Percentiles rank a stretch among this genome's conserved stretches.
phyloP scores from a whole-genome alignment of 2,797 vertebrate species.

The Choloepus didactylus region DNA sequence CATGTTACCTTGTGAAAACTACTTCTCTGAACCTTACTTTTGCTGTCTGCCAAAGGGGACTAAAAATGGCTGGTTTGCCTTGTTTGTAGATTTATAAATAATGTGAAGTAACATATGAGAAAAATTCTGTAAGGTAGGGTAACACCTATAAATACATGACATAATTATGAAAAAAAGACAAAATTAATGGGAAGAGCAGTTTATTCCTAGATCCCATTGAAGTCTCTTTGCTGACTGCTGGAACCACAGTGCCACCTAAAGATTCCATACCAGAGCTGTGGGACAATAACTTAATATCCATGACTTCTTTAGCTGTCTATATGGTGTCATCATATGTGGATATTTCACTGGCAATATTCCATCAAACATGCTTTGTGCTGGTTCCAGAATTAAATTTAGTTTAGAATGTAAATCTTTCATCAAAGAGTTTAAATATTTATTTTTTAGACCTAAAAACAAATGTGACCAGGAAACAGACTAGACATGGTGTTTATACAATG shows the following conservation, averaged over 20 bases:
- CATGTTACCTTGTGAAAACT: background rate
- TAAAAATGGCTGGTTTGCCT: background rate
- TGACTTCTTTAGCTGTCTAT: background rate
- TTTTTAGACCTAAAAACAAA: constrained; percentile 24
- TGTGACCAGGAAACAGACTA: constrained; percentile 55
- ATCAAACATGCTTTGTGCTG: constrained; percentile 37
- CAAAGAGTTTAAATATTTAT: background rate
- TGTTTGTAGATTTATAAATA: constrained; percentile 11
- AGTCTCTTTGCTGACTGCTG: background rate
- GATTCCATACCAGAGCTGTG: background rate
- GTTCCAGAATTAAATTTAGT: constrained; percentile 60
- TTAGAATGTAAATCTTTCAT: constrained; percentile 58
- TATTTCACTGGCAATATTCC: constrained; percentile 34
- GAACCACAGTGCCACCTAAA: background rate
- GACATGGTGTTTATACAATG: constrained; percentile 29
- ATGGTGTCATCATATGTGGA: background rate
- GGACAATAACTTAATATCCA: background rate
- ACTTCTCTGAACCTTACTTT: background rate
- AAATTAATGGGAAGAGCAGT: background rate
- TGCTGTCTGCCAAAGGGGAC: background rate
- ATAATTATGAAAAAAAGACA: background rate
- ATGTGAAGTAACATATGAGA: background rate
- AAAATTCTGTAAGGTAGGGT: background rate
- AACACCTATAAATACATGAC: background rate
- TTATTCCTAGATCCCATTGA: background rate